phyloP scores from a whole-genome alignment of 2,797 vertebrate genomes.

The Chaunax sp. region DNA sequence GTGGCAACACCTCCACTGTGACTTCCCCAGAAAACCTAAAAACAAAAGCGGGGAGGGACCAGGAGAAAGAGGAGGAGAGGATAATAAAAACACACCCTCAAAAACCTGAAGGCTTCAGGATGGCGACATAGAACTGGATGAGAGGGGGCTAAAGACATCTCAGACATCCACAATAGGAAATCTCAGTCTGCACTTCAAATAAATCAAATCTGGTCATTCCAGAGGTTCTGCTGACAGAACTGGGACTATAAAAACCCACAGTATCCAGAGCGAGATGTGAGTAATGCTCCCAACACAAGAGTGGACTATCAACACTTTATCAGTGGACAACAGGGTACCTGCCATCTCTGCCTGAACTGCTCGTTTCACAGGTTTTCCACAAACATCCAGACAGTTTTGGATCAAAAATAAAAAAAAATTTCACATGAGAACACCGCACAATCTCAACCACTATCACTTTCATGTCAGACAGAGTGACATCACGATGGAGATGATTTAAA shows the following conservation, averaged over 20 bases:
- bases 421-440: not conserved
- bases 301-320: constrained; percentile 41
- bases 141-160: constrained; percentile 34
- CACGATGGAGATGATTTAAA: constrained; percentile 5
- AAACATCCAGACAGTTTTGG: constrained; percentile 1
- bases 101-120: not conserved
- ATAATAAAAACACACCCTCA: not conserved
- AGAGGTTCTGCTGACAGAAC: constrained; percentile 46
- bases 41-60: constrained; percentile 34
- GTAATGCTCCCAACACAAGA: constrained; percentile 31
- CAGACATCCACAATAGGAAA: constrained; percentile 55
- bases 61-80: constrained; percentile 7
- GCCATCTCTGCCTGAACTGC: constrained; percentile 12
- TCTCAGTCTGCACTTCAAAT: constrained; percentile 61
- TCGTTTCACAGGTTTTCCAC: constrained; percentile 23
- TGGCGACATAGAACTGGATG: constrained; percentile 13
- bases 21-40: constrained; percentile 44
- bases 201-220: constrained; percentile 54
- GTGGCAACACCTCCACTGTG: constrained; percentile 51
- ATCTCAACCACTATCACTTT: constrained; percentile 4
- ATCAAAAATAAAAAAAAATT: too few relatives aligned
- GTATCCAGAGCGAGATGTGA: constrained; percentile 43
- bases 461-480: constrained; percentile 16
- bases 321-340: constrained; percentile 22
- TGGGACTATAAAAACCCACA: constrained; percentile 66